phyloP scores from a whole-genome alignment of 2,797 vertebrate species.

The Pseudocheirus occidentalis region DNA sequence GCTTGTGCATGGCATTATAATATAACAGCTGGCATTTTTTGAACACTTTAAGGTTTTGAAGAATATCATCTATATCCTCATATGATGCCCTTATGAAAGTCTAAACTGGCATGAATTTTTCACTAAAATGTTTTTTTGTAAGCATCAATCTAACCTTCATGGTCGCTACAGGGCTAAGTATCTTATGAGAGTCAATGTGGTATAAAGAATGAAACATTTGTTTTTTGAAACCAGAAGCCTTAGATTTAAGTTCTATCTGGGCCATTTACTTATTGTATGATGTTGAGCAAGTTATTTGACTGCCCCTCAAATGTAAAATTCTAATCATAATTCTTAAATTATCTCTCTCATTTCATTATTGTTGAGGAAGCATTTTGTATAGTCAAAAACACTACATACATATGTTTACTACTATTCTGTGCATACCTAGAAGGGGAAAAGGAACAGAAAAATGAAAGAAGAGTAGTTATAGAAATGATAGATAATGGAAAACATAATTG shows the following conservation, averaged over 20 bases:
- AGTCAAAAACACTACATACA: not conserved
- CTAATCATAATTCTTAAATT: not conserved
- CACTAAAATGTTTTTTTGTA: not conserved
- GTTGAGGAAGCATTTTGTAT: not conserved
- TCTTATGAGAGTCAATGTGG: not conserved
- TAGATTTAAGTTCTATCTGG: not conserved
- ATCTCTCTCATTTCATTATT: not conserved
- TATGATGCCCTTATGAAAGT: not conserved
- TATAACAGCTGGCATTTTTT: not conserved
- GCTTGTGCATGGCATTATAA: too few relatives aligned
- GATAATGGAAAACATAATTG: not conserved
- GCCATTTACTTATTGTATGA: not conserved
- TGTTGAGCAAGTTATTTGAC: not conserved
- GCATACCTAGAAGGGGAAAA: not conserved
- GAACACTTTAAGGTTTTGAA: not conserved
- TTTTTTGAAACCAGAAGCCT: not conserved
- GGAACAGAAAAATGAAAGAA: not conserved
- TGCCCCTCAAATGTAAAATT: not conserved
- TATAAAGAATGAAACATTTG: not conserved
- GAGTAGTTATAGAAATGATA: not conserved
- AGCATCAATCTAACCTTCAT: not conserved
- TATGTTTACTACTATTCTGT: not conserved
- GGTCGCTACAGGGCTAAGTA: not conserved
- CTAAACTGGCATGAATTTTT: not conserved
- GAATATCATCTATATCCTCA: not conserved